Evolutionary conservation across 2,797 vertebrate genomes (phyloP).

Genomic region (Rhinatrema bivittatum): DNA sequence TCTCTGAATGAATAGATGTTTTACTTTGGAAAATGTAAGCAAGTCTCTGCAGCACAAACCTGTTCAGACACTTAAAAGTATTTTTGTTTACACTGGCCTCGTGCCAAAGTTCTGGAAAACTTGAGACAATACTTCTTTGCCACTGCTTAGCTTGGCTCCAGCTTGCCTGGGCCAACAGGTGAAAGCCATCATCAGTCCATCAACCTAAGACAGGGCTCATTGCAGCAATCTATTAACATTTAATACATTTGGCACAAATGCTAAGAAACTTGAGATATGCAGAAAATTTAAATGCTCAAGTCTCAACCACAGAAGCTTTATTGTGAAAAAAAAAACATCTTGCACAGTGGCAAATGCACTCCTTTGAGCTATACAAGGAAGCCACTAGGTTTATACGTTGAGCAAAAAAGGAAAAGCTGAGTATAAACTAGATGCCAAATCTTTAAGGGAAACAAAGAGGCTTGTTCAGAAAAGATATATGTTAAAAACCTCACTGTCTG

Average conservation of each 20-base stretch:
- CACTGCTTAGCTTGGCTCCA: neutral
- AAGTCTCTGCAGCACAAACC: neutral
- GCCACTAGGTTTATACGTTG: no score
- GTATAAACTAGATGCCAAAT: no score
- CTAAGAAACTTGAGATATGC: neutral
- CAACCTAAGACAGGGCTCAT: neutral
- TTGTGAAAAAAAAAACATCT: constrained; percentile 3
- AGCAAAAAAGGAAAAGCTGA: no score
- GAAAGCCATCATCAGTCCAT: neutral
- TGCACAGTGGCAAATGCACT: no score
- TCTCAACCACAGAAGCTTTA: neutral
- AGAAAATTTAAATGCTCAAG: neutral
- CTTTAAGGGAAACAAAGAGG: no score
- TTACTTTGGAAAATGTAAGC: constrained; percentile 17
- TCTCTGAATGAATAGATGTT: neutral
- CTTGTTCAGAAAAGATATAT: no score
- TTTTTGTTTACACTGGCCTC: constrained; percentile 15
- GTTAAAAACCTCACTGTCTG: no score
- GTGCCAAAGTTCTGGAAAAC: neutral
- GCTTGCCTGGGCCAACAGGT: constrained; percentile 2
- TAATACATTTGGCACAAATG: neutral
- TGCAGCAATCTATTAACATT: neutral
- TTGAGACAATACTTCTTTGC: neutral
- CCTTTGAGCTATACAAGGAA: no score
- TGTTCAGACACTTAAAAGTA: constrained; percentile 13